These are phyloP conservation scores for Megalops atlanticus DNA, from an alignment of 2,113 vertebrate species.

Conservation along the genomic window DNA sequence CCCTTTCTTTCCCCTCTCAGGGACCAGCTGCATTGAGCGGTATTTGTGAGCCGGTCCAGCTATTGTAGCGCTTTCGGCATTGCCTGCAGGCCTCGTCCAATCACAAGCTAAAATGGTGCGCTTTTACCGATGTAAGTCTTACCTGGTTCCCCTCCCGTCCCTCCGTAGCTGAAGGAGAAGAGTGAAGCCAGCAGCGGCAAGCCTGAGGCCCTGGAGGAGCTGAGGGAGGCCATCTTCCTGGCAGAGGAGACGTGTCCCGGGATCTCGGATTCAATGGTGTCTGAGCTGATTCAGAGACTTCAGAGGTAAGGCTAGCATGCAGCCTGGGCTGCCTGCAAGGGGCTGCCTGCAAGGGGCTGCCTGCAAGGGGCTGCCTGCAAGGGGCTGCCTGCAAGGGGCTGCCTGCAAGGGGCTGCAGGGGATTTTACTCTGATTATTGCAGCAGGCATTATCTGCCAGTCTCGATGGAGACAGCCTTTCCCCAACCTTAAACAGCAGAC, in stretches of 20 bases:
- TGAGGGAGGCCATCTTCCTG: constrained; percentile 83
- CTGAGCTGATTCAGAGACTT: constrained; percentile 87
- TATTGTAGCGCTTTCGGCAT: background rate
- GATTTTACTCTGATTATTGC: no score
- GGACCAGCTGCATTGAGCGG: background rate
- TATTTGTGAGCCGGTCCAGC: background rate
- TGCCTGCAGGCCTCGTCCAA: no score
- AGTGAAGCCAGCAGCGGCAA: constrained; percentile 80
- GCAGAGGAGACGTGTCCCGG: constrained; percentile 90
- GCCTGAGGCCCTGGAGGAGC: constrained; percentile 81
- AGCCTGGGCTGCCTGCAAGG: no score
- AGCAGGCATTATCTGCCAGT: background rate
- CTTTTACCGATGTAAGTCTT: background rate
- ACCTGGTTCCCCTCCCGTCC: background rate
- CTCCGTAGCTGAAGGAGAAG: constrained; percentile 83
- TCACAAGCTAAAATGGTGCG: no score
- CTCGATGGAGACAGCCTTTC: background rate
- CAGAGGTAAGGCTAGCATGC: constrained; percentile 80
- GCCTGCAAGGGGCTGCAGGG: no score
- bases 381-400: no score
- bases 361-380: no score
- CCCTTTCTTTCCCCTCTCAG: background rate
- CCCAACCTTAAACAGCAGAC: background rate
- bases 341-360: no score
- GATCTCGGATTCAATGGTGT: constrained; percentile 90